Base-by-base conservation (phyloP, 2,113 vertebrate genomes). In the Toxotes jaculatrix region DNA sequence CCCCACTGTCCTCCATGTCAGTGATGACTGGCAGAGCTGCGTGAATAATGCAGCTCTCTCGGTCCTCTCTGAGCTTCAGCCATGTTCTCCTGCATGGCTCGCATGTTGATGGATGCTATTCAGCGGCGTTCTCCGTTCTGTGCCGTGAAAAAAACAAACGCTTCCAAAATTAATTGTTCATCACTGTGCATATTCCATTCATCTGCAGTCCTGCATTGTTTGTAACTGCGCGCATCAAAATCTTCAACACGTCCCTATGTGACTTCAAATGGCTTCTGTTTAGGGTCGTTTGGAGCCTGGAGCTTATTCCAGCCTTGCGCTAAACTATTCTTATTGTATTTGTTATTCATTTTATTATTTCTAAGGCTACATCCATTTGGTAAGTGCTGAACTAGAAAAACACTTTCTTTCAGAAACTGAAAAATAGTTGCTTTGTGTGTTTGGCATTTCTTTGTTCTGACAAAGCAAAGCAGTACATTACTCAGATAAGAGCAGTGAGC, bases 31-130 rank as follows among this genome's bases (percentile, higher is more conserved):
- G 74, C 78, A 83, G 75, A 55, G 80, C 74, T 42, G 79, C 66
- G 83, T 79, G 77, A 90, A 83, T 80, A 90, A 87, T 82, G 84
- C 85, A 84, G 83, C 74, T 89, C 70, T 71, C 79, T 85, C 45
- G 42, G 32, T 67, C 73, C 66, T 79, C 68, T 7, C 65, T 61
- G 61, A 84, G 85, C 34, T 69, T 74, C 82, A 70, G 76, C 80
- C 74, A 80, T 78, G 79, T 77, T 88, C n/a, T 80, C 79, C 42
- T 85, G 56, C 76, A 60, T 1, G 0, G 3, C 4, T 19, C 10
- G 49, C 78, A 82, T 77, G 73, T 51, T 80, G 80, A 84, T 86
- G 56, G 68, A 74, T 74, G 64, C 53, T 78, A 53, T 84, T 80
- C 34, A 51, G 3, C 2, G 0, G 21, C 42, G 3, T 62, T 61